Evolutionary conservation across 92 coral and sea anemone species (phyloP).

Genomic region (Anthopleura xanthogrammica): DNA sequence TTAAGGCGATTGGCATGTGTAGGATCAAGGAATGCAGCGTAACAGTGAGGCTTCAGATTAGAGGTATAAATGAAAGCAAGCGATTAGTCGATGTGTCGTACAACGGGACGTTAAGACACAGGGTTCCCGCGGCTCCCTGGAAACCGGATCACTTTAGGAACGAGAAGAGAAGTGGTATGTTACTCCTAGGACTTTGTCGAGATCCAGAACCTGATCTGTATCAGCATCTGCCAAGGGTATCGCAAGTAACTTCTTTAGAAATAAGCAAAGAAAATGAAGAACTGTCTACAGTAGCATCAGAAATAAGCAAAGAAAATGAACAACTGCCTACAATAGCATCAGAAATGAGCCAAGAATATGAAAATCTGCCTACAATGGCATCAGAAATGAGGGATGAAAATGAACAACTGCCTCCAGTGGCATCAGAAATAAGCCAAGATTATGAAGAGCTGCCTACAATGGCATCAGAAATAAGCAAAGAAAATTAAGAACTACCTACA

Average conservation of each 20-base stretch:
- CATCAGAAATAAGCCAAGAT: neutral
- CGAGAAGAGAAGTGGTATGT: conserved; percentile 19
- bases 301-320: too few relatives aligned
- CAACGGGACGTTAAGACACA: conserved; percentile 19
- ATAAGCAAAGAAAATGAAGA: neutral
- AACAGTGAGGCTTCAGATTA: conserved; percentile 19
- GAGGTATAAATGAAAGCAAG: conserved; percentile 20
- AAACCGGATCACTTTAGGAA: neutral
- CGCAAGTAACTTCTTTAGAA: neutral
- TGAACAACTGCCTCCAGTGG: too few relatives aligned
- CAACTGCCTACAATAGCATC: neutral
- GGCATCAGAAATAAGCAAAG: too few relatives aligned
- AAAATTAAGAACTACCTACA: too few relatives aligned
- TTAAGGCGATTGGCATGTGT: conserved; percentile 29
- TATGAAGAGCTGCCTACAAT: neutral
- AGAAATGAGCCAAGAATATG: neutral
- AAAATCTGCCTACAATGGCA: neutral
- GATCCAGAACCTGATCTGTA: neutral
- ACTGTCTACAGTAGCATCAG: too few relatives aligned
- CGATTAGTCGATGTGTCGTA: conserved; percentile 31
- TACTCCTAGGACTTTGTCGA: conserved; percentile 12
- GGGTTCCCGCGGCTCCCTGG: conserved; percentile 1
- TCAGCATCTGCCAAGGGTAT: neutral
- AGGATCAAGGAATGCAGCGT: conserved; percentile 32
- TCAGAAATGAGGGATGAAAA: too few relatives aligned